A percentile compares a stretch with the other conserved stretches of the same genome.
Evolutionary conservation across 2,797 vertebrate genomes (phyloP).

Genomic region (Microcaecilia unicolor): DNA sequence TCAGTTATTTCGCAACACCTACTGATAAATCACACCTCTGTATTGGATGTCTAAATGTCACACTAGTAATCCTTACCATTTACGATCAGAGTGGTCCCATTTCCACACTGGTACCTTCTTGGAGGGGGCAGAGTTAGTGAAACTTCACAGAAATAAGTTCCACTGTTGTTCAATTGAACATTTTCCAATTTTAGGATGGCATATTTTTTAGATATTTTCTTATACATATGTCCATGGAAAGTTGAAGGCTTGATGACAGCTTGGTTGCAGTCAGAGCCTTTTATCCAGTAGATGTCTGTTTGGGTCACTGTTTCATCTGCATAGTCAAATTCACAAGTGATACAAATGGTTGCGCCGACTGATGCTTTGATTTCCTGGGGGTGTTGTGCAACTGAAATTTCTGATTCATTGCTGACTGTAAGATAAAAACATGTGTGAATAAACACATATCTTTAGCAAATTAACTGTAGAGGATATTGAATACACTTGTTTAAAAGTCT

Average conservation of each 20-base stretch:
- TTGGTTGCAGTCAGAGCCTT: neutral
- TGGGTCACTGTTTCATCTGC: fast-evolving
- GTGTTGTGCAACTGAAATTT: neutral
- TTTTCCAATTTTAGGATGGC: slow-evolving; percentile 4
- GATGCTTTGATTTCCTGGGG: neutral
- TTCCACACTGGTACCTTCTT: neutral
- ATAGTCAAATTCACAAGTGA: slow-evolving; percentile 2
- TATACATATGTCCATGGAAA: neutral
- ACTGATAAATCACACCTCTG: neutral
- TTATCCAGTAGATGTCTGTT: slow-evolving; percentile 5
- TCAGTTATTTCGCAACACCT: no score
- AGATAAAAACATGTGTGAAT: neutral
- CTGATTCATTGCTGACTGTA: fast-evolving
- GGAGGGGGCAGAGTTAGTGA: neutral
- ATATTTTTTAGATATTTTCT: neutral
- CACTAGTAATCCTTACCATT: neutral
- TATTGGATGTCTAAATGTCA: neutral
- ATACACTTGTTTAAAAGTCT: neutral
- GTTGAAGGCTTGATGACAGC: neutral
- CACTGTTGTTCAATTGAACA: neutral
- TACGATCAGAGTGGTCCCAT: neutral
- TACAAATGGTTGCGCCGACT: neutral
- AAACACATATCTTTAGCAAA: fast-evolving
- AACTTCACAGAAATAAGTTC: slow-evolving; percentile 2
- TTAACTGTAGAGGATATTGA: neutral